Conservation (phyloP, 2,113 vertebrate genomes). For the Strix uralensis region DNA sequence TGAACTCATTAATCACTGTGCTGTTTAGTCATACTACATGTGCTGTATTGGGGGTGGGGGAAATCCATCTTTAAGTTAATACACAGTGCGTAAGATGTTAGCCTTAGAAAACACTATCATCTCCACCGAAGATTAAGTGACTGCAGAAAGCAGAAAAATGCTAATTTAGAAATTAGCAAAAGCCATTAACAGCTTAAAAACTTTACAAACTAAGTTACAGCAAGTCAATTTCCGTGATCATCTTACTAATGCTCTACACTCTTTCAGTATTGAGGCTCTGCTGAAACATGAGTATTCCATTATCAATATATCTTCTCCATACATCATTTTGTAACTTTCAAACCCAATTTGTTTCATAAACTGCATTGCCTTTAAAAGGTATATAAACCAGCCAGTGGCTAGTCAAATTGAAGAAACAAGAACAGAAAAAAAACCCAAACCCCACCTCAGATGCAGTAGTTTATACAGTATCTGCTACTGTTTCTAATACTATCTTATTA, state of each 20-base stretch:
- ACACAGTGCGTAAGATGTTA: background rate
- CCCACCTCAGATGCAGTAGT: background rate
- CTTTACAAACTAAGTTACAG: background rate
- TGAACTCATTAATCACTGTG: background rate
- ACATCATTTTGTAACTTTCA: background rate
- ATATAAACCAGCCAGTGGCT: background rate
- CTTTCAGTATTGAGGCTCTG: background rate
- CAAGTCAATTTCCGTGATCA: background rate
- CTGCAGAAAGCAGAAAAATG: background rate
- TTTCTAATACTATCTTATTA: background rate
- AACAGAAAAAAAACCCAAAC: background rate
- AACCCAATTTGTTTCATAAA: background rate
- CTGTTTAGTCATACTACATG: background rate
- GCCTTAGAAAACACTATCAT: background rate
- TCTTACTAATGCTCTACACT: background rate
- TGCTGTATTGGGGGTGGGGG: accelerated
- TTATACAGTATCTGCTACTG: background rate
- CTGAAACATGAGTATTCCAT: background rate
- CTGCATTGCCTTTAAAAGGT: background rate
- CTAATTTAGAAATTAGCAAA: background rate
- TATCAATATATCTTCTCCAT: background rate
- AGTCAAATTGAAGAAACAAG: background rate
- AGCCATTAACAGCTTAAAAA: background rate
- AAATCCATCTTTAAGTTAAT: background rate
- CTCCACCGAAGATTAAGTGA: background rate